A percentile compares a stretch with the other conserved stretches of the same genome.
phyloP scores from a whole-genome alignment of 2,797 vertebrate genomes.

The Lophotriccus pileatus region DNA sequence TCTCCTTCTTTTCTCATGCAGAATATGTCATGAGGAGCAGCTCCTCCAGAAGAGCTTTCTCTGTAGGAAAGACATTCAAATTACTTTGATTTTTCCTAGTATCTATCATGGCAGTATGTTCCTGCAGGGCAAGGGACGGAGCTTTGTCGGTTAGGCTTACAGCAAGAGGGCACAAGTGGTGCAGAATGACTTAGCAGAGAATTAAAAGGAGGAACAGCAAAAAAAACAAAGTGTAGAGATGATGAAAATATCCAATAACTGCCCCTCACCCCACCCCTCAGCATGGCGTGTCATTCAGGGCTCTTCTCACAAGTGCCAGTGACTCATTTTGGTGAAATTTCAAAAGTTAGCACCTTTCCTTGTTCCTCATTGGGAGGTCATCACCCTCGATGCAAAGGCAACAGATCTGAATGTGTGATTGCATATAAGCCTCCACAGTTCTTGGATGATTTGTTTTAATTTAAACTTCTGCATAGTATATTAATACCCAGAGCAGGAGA shows the following conservation, averaged over 20 bases:
- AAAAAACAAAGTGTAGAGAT: neutral
- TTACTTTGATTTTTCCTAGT: neutral
- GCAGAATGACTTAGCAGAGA: slow-evolving; percentile 15
- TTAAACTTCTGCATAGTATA: neutral
- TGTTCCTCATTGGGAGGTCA: neutral
- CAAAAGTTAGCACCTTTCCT: neutral
- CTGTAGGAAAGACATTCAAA: slow-evolving; percentile 2
- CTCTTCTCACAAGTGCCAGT: neutral
- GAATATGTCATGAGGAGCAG: neutral
- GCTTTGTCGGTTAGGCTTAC: neutral
- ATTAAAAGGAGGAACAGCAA: neutral
- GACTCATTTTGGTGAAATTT: neutral
- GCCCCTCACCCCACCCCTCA: neutral
- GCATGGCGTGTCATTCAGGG: neutral
- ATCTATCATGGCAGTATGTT: neutral
- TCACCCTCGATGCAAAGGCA: neutral
- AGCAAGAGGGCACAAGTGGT: neutral
- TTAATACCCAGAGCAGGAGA: neutral
- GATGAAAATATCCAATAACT: neutral
- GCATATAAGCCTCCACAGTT: neutral
- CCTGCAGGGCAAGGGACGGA: slow-evolving; percentile 3
- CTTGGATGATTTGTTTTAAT: neutral
- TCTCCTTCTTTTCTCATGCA: neutral
- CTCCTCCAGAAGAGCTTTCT: neutral
- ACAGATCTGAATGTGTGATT: neutral